Evolutionary conservation across 2,113 vertebrate genomes (phyloP).

Genomic region (Poeciliopsis turrubarensis): DNA sequence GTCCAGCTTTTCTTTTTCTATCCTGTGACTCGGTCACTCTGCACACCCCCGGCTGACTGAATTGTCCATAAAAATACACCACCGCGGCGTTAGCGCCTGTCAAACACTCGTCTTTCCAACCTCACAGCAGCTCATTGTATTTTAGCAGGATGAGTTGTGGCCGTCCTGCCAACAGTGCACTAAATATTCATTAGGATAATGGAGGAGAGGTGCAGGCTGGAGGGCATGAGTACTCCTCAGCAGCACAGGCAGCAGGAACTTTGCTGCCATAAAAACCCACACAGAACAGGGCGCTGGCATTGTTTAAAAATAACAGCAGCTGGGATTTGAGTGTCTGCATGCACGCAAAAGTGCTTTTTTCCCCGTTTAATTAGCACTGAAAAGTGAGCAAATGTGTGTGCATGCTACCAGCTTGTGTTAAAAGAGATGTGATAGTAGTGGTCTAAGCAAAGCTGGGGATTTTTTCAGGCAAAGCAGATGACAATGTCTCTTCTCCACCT

Average conservation of each 20-base stretch:
- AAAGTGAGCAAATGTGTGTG: constrained; percentile 31
- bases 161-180: constrained; percentile 22
- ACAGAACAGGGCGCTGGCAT: constrained; percentile 1
- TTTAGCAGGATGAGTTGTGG: constrained; percentile 6
- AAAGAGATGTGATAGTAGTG: not conserved
- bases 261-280: constrained; percentile 7
- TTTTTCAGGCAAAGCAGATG: not conserved
- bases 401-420: not conserved
- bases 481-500: not conserved
- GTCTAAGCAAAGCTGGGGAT: not conserved
- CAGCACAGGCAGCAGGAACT: constrained; percentile 8
- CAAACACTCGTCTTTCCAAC: not conserved
- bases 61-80: constrained; percentile 1
- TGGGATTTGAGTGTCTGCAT: constrained; percentile 2
- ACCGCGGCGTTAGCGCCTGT: constrained; percentile 1
- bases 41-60: not conserved
- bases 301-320: constrained; percentile 9
- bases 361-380: constrained; percentile 7
- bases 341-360: not conserved
- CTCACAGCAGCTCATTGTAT: constrained; percentile 2
- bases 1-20: not conserved
- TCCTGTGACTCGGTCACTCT: not conserved
- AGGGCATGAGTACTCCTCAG: constrained; percentile 14
- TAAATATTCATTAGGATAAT: constrained; percentile 61
- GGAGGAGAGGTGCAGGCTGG: constrained; percentile 18